Base-by-base conservation (phyloP, 1,140 invertebrate genomes). In the Ridgeia piscesae region DNA sequence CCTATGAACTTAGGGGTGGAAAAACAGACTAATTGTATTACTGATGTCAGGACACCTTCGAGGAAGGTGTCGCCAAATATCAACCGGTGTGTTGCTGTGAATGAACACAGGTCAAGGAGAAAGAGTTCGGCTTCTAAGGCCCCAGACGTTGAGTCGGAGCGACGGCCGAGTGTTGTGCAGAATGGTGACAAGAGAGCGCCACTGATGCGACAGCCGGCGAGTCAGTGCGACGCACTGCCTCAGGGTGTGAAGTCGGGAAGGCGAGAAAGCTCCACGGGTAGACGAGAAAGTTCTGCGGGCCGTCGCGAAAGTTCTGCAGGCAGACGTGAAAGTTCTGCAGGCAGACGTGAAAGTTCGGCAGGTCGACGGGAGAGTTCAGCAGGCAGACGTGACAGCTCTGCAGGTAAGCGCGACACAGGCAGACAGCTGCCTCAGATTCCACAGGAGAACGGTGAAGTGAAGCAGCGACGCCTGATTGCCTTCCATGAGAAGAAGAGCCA, bases 401-500 rank as follows among this genome's bases (percentile, higher is more conserved):
- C 48, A 50, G 48, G 48, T 21, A 50, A 50, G 21, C 48, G 0
- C 21, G 48, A 50, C 48, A 77, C 27, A 21, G 58, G 58, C 27
- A 77, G 58, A 21, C 58, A 77, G 58, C 27, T 77, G 2, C 58
- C 58, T 77, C 58, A 77, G 58, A 77, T 77, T 21, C 58, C 58
- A 27, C 58, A 77, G 0, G 58, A 77, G 14, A 77, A 77, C 27
- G 58, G 58, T 21, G 58, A 77, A 21, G 58, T 77, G 58, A 77
- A 77, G 58, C 58, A 77, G 17, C 58, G 58, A 14, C 89, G 89
- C 33, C 89, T 34, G 9, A 34, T 35, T 6, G 89, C 35, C 17
- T 90, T 90, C 35, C 33, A 34, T 14, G 89, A 90, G 35, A 90
- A 35, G 89, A 90, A 90, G 89, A 90, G 89, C 31, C 89, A 90